phyloP scores from a whole-genome alignment of 2,113 vertebrate species.

The Myrmecophaga tridactyla region DNA sequence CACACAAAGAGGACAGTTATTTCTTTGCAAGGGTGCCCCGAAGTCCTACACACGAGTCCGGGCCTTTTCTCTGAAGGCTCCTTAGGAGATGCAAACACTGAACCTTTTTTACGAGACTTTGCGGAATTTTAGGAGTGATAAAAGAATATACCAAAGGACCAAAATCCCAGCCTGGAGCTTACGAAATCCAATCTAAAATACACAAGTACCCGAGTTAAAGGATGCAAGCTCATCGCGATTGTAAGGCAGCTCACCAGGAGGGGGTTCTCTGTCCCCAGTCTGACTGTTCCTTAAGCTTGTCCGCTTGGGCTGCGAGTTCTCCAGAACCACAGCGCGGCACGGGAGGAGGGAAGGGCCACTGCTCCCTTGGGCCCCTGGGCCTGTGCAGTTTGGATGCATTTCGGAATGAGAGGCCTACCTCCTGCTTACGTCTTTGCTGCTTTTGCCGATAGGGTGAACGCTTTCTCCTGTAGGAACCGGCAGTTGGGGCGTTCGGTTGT shows the following conservation, averaged over 20 bases:
- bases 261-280: not conserved
- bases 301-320: not conserved
- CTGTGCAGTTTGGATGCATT: accelerated
- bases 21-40: not conserved
- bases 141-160: too few relatives aligned
- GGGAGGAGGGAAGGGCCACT: not conserved
- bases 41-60: not conserved
- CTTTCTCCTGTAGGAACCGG: not conserved
- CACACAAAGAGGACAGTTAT: conserved; percentile 51
- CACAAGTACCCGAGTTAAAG: accelerated
- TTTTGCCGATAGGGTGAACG: accelerated
- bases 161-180: not conserved
- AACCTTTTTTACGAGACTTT: accelerated
- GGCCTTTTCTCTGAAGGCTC: not conserved
- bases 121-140: not conserved
- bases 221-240: not conserved
- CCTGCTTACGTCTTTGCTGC: accelerated
- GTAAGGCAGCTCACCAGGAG: accelerated
- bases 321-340: not conserved
- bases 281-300: accelerated
- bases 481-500: accelerated
- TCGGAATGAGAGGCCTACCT: not conserved
- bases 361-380: not conserved
- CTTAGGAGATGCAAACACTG: accelerated
- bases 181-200: not conserved